A percentile compares a stretch with the other conserved stretches of the same genome.
Evolutionary conservation across 2,113 vertebrate genomes (phyloP).

Genomic region (Triplophysa dalaica): DNA sequence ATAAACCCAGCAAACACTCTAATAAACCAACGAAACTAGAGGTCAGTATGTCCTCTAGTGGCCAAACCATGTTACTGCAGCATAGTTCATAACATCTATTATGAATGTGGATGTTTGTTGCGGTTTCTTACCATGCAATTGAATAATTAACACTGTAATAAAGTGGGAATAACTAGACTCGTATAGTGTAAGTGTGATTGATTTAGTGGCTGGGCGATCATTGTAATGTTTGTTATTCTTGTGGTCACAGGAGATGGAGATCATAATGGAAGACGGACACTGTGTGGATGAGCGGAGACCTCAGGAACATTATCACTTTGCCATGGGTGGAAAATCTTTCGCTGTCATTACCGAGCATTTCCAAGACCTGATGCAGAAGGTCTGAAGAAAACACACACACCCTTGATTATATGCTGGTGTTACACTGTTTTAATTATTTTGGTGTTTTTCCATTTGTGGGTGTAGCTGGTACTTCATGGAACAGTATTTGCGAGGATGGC

Average conservation of each 20-base stretch:
- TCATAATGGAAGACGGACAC: constrained; percentile 81
- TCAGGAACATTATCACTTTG: constrained; percentile 86
- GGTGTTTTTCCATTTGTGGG: not conserved
- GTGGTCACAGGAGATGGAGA: constrained; percentile 78
- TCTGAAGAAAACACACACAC: constrained; percentile 45
- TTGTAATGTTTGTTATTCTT: not conserved
- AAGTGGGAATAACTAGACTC: too few relatives aligned
- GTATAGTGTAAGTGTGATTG: too few relatives aligned
- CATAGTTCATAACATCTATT: too few relatives aligned
- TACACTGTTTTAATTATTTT: not conserved
- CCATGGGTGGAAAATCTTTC: constrained; percentile 96
- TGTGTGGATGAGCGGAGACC: constrained; percentile 74
- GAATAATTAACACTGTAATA: too few relatives aligned
- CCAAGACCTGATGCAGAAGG: constrained; percentile 94
- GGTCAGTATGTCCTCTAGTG: constrained; percentile 69
- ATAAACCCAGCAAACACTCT: constrained; percentile 76
- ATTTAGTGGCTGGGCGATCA: too few relatives aligned
- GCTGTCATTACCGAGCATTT: constrained; percentile 91
- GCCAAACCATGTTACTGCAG: not conserved
- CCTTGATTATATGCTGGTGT: not conserved
- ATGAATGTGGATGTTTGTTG: too few relatives aligned
- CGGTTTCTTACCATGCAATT: too few relatives aligned
- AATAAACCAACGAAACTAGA: constrained; percentile 75
- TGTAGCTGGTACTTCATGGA: constrained; percentile 88
- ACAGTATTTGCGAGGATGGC: constrained; percentile 98